phyloP scores from a whole-genome alignment of 2,113 vertebrate species.

The Oreochromis niloticus region DNA sequence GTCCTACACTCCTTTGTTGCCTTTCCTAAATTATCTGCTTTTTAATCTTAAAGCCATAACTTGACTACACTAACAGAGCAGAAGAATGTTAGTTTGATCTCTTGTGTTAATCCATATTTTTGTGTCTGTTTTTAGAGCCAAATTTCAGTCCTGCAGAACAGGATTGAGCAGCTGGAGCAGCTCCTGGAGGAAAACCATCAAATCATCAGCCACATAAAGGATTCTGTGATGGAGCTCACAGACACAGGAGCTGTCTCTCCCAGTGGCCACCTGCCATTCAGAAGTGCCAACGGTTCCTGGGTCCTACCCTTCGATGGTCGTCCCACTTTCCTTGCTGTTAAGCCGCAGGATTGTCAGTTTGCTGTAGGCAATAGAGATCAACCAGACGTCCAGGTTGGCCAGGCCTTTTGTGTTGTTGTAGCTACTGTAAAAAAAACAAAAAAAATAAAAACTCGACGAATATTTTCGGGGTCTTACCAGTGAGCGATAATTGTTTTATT shows the following conservation, averaged over 20 bases:
- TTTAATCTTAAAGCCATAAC: not conserved
- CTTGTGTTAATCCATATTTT: not conserved
- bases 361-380: constrained; percentile 71
- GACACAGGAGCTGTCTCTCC: constrained; percentile 82
- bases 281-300: constrained; percentile 86
- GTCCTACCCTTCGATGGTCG: constrained; percentile 82
- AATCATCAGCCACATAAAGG: constrained; percentile 99
- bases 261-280: constrained; percentile 78
- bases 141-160: constrained; percentile 96
- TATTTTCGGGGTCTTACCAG: not conserved
- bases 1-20: not conserved
- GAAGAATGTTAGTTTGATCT: not conserved
- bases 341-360: constrained; percentile 89
- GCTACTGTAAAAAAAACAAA: not conserved
- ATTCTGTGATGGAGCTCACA: constrained; percentile 96
- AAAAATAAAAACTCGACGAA: not conserved
- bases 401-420: not conserved
- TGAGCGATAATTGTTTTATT: not conserved
- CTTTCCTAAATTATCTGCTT: not conserved
- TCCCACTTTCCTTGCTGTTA: constrained; percentile 84
- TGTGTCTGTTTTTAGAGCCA: constrained; percentile 79
- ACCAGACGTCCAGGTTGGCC: constrained; percentile 81
- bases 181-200: constrained; percentile 98
- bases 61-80: not conserved
- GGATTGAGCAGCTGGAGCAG: constrained; percentile 97